Conservation (phyloP, 1,140 invertebrate species). For the Danaus melanippus region DNA sequence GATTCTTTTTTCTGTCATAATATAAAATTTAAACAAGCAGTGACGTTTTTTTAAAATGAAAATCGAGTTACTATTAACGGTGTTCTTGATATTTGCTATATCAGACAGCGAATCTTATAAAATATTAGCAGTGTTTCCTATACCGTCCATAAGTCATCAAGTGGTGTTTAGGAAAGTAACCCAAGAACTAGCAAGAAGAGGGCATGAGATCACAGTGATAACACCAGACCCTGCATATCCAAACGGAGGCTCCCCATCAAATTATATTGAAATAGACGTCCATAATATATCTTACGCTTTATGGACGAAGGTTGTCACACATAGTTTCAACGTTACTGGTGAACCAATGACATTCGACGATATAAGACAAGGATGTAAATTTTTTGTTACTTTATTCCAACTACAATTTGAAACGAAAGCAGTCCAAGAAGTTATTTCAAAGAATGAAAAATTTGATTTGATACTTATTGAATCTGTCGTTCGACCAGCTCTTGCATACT, state of each 20-base stretch:
- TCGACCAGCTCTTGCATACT: slow-evolving; percentile 33
- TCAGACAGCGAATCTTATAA: slow-evolving; percentile 9
- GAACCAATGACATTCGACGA: slow-evolving; percentile 2
- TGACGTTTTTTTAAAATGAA: no score
- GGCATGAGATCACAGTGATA: slow-evolving; percentile 63
- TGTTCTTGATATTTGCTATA: no score
- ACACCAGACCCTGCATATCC: slow-evolving; percentile 47
- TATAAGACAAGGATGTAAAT: slow-evolving; percentile 5
- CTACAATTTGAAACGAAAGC: slow-evolving; percentile 24
- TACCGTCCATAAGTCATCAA: slow-evolving; percentile 72
- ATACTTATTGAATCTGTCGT: slow-evolving; percentile 36
- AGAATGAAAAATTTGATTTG: slow-evolving; percentile 44
- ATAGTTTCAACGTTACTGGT: no score
- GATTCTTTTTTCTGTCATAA: no score
- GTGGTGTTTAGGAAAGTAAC: slow-evolving; percentile 61
- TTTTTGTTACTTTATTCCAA: slow-evolving; percentile 18
- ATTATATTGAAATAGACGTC: slow-evolving; percentile 53
- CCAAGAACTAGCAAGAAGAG: slow-evolving; percentile 54
- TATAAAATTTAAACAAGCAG: no score
- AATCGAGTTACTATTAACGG: no score
- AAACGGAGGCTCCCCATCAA: slow-evolving; percentile 29
- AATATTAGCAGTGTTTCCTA: slow-evolving; percentile 69
- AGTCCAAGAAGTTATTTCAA: slow-evolving; percentile 34
- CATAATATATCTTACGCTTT: slow-evolving; percentile 39
- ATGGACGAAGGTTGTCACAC: slow-evolving; percentile 13